Base-by-base conservation (phyloP, 2,888 invertebrate genomes). In the Tetheella fluctuosa region DNA sequence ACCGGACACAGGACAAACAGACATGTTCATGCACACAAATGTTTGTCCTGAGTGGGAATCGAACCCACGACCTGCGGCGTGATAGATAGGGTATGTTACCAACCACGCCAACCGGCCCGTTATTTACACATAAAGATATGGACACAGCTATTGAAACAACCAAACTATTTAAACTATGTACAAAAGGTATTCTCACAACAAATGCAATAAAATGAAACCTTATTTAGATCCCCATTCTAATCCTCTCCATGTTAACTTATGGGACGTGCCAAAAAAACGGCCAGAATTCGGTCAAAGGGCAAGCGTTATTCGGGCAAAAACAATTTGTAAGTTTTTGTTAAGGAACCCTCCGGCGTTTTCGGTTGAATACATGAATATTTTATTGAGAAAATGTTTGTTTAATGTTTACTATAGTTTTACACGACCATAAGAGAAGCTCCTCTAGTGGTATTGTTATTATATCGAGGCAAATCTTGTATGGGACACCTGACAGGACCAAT, bases 241-340 rank as follows among this genome's bases (percentile, higher is more conserved):
- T 42, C 42, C 61, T 60, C 61, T 54, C 57, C 62, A 67, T 69
- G 68, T 67, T 72, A 69, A 64, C 71, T 67, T 64, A 59, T 63
- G 57, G 64, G 57, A 68, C 70, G 70, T 74, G 71, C 70, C 67
- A 70, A 73, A 77, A 77, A 74, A 78, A 59, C 58, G 57, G 54
- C 48, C 48, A 48, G 20, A 48, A 48, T 20, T 52, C 70, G 77
- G 80, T 77, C 79, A 81, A 80, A 81, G 80, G 78, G 75, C 79
- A 75, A 79, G 70, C 77, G 76, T 81, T 79, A 30, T 71, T 34
- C 70, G 62, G 61, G 72, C 76, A 83, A 84, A 86, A 89, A 88
- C 85, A 83, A 85, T 86, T 86, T 85, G 83, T 79, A 84, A 83
- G 83, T 85, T 84, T 86, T 83, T 87, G 80, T 75, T 68, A 69